Conservation (phyloP, 2,888 invertebrate genomes). For the Phasia obesa region DNA sequence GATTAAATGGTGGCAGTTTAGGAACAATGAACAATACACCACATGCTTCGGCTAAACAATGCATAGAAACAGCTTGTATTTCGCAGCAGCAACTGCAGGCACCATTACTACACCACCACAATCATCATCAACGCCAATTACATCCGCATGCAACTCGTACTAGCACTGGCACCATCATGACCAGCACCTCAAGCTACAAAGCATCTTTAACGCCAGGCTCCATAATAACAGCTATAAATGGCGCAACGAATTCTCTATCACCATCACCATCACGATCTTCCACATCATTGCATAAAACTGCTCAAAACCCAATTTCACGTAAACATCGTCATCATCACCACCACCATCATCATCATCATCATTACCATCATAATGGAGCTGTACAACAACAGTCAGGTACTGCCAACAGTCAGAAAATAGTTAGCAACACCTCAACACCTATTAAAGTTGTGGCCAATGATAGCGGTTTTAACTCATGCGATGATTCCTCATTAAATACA, state of each 20-base stretch:
- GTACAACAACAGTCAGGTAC: constrained; percentile 54
- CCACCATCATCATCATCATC: constrained; percentile 80
- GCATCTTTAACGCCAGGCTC: constrained; percentile 36
- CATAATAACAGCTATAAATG: constrained; percentile 45
- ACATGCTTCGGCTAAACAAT: constrained; percentile 62
- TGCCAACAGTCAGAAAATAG: constrained; percentile 47
- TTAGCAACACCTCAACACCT: constrained; percentile 49
- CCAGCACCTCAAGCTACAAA: constrained; percentile 70
- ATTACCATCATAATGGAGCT: constrained; percentile 77
- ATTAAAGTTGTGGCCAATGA: constrained; percentile 62
- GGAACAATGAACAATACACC: constrained; percentile 56
- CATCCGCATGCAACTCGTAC: constrained; percentile 28
- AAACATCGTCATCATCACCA: constrained; percentile 80
- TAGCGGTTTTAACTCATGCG: constrained; percentile 68
- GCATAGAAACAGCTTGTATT: constrained; percentile 66
- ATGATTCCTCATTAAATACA: constrained; percentile 54
- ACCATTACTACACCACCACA: constrained; percentile 26
- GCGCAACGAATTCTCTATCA: constrained; percentile 47
- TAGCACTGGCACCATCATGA: constrained; percentile 56
- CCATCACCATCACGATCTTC: constrained; percentile 52
- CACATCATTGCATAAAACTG: constrained; percentile 79
- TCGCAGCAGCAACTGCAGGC: constrained; percentile 59
- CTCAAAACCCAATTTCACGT: constrained; percentile 80
- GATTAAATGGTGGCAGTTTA: constrained; percentile 74
- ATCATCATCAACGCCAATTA: constrained; percentile 50